Evolutionary conservation across 2,888 invertebrate species (phyloP).

Genomic region (Sarcophaga carnaria): DNA sequence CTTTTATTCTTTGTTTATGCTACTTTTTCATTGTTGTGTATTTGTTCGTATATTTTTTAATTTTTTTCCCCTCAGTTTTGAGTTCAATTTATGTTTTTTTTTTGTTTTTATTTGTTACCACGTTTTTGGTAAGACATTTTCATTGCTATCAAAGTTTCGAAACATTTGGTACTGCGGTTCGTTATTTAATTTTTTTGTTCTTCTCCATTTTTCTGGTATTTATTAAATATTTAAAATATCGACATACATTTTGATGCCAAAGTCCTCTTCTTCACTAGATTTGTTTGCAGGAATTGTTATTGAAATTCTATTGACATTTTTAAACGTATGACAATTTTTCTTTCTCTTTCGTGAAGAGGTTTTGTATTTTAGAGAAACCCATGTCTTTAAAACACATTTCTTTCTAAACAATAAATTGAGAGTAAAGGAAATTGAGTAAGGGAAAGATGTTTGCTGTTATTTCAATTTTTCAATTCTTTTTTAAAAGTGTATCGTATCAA

Average conservation of each 20-base stretch:
- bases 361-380: too few relatives aligned
- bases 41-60: background rate
- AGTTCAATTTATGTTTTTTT: slow-evolving; percentile 30
- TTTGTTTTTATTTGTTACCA: slow-evolving; percentile 39
- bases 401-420: too few relatives aligned
- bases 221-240: slow-evolving; percentile 68
- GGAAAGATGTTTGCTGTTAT: too few relatives aligned
- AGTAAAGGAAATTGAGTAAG: too few relatives aligned
- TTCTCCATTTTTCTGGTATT: slow-evolving; percentile 32
- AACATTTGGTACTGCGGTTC: slow-evolving; percentile 60
- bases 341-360: too few relatives aligned
- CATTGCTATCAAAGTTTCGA: slow-evolving; percentile 43
- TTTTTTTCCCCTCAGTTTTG: slow-evolving; percentile 8
- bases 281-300: background rate
- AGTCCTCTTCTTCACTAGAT: background rate
- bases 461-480: too few relatives aligned
- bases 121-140: slow-evolving; percentile 54
- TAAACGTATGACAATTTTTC: background rate
- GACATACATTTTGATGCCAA: slow-evolving; percentile 38
- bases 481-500: too few relatives aligned
- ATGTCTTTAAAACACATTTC: too few relatives aligned
- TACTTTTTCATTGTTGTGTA: background rate
- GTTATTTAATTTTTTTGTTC: slow-evolving; percentile 21
- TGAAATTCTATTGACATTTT: background rate
- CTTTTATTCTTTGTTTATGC: slow-evolving; percentile 16